Evolutionary conservation across 2,888 invertebrate genomes (phyloP).

Genomic region (Itoplectis maculator): DNA sequence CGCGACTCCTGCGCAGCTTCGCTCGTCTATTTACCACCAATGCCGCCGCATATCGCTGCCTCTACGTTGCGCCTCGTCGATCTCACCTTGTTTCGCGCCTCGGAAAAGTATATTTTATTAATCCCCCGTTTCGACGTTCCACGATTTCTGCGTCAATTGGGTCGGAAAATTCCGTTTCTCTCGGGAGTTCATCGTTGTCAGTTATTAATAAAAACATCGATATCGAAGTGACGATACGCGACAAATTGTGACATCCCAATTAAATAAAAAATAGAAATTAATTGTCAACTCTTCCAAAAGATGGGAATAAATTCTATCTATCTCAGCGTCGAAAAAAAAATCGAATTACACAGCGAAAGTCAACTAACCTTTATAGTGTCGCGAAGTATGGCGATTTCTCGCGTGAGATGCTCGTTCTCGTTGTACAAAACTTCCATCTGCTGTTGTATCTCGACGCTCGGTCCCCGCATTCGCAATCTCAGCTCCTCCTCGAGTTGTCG

Average conservation of each 20-base stretch:
- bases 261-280: too few relatives aligned
- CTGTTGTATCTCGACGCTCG: constrained; percentile 95
- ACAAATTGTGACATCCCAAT: too few relatives aligned
- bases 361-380: constrained; percentile 94
- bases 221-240: too few relatives aligned
- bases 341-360: background rate
- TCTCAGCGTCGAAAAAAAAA: too few relatives aligned
- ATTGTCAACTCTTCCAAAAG: too few relatives aligned
- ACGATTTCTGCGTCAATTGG: too few relatives aligned
- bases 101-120: background rate
- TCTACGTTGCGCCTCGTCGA: constrained; percentile 17
- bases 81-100: background rate
- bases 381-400: constrained; percentile 96
- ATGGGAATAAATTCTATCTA: too few relatives aligned
- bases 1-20: background rate
- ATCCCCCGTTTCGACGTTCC: background rate
- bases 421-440: constrained; percentile 96
- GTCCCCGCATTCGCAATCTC: constrained; percentile 94
- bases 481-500: constrained; percentile 97
- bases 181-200: too few relatives aligned
- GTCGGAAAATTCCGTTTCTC: too few relatives aligned
- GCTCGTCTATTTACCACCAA: background rate
- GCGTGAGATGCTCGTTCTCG: constrained; percentile 97
- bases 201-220: too few relatives aligned
- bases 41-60: background rate